Evolutionary conservation across 37 sponge, comb jelly and placozoan genomes (phyloP).

Genomic region (Axinella damicornis): DNA sequence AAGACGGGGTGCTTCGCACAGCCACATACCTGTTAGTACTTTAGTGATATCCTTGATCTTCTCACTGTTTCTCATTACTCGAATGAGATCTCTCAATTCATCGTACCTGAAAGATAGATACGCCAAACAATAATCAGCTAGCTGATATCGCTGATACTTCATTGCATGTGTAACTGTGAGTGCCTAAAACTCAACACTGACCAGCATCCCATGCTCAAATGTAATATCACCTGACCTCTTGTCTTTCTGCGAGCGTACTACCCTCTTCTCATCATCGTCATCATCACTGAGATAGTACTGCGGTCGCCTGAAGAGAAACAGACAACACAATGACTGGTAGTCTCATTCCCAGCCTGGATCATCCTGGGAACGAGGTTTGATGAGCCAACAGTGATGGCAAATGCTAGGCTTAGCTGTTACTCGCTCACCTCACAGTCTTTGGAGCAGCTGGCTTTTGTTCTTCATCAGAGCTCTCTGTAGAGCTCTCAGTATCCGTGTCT

Average conservation of each 20-base stretch:
- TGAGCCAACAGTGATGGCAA: no score
- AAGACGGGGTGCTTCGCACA: no score
- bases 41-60: slow-evolving; percentile 96
- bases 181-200: no score
- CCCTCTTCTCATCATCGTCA: slow-evolving; percentile 95
- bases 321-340: no score
- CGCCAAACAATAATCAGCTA: no score
- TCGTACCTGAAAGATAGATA: slow-evolving; percentile 71
- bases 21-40: slow-evolving; percentile 74
- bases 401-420: no score
- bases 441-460: slow-evolving; percentile 23
- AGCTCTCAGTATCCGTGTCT: slow-evolving; percentile 78
- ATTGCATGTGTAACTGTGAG: no score
- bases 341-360: no score
- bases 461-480: slow-evolving; percentile 80
- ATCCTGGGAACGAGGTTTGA: no score
- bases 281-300: slow-evolving; percentile 74
- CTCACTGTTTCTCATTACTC: slow-evolving; percentile 84
- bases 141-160: no score
- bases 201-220: no score
- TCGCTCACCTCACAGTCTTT: no score
- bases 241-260: slow-evolving; percentile 91
- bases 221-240: slow-evolving; percentile 64
- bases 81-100: slow-evolving; percentile 83
- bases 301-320: slow-evolving; percentile 7